These are phyloP conservation scores for Siniperca obscura DNA, from an alignment of 2,797 vertebrate genomes.

Conservation along the genomic window DNA sequence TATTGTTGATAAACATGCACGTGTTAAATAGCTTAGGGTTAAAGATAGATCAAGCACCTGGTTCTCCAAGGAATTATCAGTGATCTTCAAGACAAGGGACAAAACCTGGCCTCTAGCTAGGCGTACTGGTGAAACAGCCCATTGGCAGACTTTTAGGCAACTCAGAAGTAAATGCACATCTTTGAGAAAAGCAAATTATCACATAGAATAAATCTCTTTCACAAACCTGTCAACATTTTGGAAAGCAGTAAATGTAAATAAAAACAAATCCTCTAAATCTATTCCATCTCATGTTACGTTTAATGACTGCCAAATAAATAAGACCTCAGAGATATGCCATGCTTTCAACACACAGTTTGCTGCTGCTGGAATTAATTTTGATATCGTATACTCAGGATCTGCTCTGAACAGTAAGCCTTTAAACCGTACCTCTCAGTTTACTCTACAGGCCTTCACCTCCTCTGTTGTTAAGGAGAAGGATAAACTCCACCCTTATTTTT, in stretches of 20 bases:
- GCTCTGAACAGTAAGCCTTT: not conserved
- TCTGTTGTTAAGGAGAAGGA: not conserved
- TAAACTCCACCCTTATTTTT: not conserved
- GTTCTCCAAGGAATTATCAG: not conserved
- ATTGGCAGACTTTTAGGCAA: too few species aligned
- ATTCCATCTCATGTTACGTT: not conserved
- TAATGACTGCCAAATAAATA: slow-evolving; percentile 8
- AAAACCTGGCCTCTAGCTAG: not conserved
- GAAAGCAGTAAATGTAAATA: not conserved
- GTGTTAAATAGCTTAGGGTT: not conserved
- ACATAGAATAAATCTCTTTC: not conserved
- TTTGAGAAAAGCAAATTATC: not conserved
- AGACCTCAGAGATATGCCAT: not conserved
- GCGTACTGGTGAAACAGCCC: not conserved
- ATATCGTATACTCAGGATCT: not conserved
- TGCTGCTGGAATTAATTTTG: not conserved
- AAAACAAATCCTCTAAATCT: too few species aligned
- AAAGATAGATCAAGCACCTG: not conserved
- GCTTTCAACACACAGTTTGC: not conserved
- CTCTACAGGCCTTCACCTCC: not conserved
- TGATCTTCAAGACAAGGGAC: not conserved
- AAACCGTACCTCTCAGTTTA: not conserved
- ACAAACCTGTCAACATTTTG: not conserved
- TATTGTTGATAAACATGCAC: not conserved
- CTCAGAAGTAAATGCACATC: not conserved